Evolutionary conservation across 1,140 invertebrate genomes (phyloP).

Genomic region (Odontomachus brunneus): DNA sequence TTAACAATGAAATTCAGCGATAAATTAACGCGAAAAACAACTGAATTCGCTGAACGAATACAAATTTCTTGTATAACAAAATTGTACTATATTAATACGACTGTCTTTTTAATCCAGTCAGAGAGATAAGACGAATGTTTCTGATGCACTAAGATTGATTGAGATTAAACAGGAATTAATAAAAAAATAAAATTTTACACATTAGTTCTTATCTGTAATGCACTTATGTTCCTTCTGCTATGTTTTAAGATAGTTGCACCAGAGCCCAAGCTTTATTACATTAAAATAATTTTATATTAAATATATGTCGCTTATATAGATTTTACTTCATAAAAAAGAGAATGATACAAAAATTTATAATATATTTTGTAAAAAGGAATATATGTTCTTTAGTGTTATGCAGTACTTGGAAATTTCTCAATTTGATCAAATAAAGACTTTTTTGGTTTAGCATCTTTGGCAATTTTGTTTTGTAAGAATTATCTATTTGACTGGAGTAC

Average conservation of each 20-base stretch:
- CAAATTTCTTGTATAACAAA: neutral
- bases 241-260: neutral
- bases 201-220: neutral
- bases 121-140: neutral
- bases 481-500: neutral
- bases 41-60: neutral
- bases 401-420: neutral
- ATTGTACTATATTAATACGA: constrained; percentile 5
- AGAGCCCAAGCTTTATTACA: neutral
- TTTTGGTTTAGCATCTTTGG: neutral
- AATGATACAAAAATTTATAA: neutral
- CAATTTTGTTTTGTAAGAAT: constrained; percentile 11
- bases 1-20: neutral
- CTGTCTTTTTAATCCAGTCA: neutral
- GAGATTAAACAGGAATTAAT: constrained; percentile 7
- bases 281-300: constrained; percentile 2
- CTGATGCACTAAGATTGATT: constrained; percentile 6
- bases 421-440: neutral
- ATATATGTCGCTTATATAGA: neutral
- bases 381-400: neutral
- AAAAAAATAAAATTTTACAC: neutral
- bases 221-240: neutral
- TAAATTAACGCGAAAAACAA: neutral
- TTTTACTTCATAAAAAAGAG: neutral
- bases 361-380: neutral